These are phyloP conservation scores for Peromyscus eremicus DNA, from an alignment of 2,797 vertebrate genomes.

Conservation along the genomic window DNA sequence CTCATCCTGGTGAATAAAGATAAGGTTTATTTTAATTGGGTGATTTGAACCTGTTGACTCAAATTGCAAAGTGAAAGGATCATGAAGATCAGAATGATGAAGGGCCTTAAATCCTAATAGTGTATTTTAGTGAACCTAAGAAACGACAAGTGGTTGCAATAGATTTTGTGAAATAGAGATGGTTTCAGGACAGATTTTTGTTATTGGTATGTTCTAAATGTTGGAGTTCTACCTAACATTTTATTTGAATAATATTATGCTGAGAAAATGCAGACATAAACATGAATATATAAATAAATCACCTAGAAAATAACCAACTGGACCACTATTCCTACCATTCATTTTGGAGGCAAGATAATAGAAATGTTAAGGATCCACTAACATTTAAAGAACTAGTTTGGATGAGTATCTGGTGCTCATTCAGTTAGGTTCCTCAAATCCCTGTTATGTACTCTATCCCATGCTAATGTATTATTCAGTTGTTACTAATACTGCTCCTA, in stretches of 20 bases:
- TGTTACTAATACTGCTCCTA: constrained; percentile 35
- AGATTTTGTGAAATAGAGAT: constrained; percentile 30
- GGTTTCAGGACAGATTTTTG: not conserved
- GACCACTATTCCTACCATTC: not conserved
- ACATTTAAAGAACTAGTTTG: not conserved
- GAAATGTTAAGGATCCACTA: not conserved
- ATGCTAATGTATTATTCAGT: not conserved
- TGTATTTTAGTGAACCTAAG: constrained; percentile 17
- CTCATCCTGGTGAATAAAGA: constrained; percentile 64
- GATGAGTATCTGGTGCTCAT: not conserved
- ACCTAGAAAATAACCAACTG: constrained; percentile 22
- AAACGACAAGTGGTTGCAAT: not conserved
- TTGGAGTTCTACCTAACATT: not conserved
- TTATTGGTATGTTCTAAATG: not conserved
- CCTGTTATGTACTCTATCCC: not conserved
- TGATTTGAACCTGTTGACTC: constrained; percentile 56
- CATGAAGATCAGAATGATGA: constrained; percentile 46
- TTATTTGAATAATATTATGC: constrained; percentile 35
- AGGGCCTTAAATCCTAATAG: not conserved
- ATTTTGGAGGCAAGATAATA: constrained; percentile 12
- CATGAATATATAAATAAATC: not conserved
- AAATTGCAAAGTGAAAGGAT: constrained; percentile 45
- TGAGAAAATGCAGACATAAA: constrained; percentile 43
- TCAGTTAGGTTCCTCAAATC: not conserved
- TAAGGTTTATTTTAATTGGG: constrained; percentile 68